Conservation (phyloP, 2,113 vertebrate genomes). For the Campylomormyrus tamandua region DNA sequence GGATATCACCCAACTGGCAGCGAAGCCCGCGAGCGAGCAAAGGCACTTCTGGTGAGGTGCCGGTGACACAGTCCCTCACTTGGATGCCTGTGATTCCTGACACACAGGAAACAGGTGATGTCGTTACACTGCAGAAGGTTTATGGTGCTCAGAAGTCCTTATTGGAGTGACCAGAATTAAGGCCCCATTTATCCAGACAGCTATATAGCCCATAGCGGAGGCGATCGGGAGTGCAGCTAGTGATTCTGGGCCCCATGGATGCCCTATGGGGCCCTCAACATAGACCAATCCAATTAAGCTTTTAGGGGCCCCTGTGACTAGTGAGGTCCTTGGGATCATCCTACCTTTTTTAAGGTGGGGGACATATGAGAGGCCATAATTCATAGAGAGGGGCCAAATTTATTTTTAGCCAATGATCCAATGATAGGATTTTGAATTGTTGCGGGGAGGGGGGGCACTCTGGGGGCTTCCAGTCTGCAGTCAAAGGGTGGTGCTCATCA, state of each 20-base stretch:
- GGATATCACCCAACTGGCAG: neutral
- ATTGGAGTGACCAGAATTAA: neutral
- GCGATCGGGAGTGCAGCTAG: neutral
- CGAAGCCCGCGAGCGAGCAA: neutral
- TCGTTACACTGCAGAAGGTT: neutral
- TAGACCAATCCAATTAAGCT: neutral
- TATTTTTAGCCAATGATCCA: neutral
- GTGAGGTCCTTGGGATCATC: neutral
- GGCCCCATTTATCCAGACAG: neutral
- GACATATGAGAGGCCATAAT: neutral
- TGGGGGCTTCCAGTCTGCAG: neutral
- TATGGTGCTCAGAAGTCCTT: neutral
- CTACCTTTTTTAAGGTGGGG: neutral
- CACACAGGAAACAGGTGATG: neutral
- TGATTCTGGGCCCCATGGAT: neutral
- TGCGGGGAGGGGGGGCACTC: neutral
- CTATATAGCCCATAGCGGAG: neutral
- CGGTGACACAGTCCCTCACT: too few relatives aligned
- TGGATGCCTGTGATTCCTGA: neutral
- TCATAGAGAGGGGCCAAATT: neutral
- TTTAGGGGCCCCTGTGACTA: neutral
- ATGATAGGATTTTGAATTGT: neutral
- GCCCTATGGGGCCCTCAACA: neutral
- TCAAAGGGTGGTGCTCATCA: neutral
- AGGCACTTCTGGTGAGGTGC: neutral